Evolutionary conservation across 92 coral and sea anemone species (phyloP).

Genomic region (Plumapathes pennacea): DNA sequence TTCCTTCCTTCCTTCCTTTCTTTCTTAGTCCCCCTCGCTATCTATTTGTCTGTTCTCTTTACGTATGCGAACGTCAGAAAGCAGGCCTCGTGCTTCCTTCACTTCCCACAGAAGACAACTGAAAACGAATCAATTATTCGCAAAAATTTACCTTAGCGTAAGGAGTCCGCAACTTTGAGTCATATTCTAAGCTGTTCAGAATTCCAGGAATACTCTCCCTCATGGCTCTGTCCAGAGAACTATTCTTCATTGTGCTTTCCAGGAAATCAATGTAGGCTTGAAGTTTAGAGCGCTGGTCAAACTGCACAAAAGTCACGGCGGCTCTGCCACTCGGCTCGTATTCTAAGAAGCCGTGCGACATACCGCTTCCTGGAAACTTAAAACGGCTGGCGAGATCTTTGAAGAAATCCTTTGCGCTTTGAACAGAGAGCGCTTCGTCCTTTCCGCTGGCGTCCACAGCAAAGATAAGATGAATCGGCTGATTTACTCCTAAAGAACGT

Average conservation of each 20-base stretch:
- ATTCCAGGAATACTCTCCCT: constrained; percentile 75
- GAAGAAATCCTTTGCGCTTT: constrained; percentile 66
- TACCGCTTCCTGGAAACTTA: constrained; percentile 64
- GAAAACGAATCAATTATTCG: not conserved
- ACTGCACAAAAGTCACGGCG: constrained; percentile 41
- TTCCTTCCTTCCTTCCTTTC: no score
- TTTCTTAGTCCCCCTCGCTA: no score
- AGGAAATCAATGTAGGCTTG: constrained; percentile 66
- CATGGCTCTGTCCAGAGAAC: constrained; percentile 67
- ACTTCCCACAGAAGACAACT: no score
- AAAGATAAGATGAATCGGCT: constrained; percentile 79
- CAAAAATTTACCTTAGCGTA: constrained; percentile 60
- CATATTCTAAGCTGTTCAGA: constrained; percentile 49
- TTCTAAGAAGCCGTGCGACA: constrained; percentile 70
- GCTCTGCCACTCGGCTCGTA: constrained; percentile 60
- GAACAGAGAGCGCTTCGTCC: constrained; percentile 39
- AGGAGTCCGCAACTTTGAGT: constrained; percentile 33
- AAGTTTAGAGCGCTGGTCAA: constrained; percentile 56
- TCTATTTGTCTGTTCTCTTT: not conserved
- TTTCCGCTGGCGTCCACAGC: constrained; percentile 72
- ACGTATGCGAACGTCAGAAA: not conserved
- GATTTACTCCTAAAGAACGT: constrained; percentile 56
- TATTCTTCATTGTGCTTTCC: constrained; percentile 58
- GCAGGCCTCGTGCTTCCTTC: not conserved
- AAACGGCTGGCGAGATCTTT: constrained; percentile 80